Conservation (phyloP, 2,888 invertebrate genomes). For the Acanthopleura granulata region DNA sequence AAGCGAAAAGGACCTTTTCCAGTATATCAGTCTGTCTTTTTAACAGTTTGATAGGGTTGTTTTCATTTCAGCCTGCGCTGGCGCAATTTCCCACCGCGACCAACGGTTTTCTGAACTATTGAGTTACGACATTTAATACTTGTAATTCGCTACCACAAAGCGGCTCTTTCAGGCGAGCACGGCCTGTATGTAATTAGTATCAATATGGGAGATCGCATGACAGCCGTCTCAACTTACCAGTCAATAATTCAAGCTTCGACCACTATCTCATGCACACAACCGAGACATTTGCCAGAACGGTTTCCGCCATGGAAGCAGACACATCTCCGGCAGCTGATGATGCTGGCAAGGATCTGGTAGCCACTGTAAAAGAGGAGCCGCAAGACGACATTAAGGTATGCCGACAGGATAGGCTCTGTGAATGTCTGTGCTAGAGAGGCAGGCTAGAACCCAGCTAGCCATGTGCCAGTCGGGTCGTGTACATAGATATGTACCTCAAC, state of each 20-base stretch:
- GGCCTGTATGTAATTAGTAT: constrained; percentile 40
- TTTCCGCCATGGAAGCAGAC: constrained; percentile 17
- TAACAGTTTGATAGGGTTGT: constrained; percentile 10
- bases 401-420: background rate
- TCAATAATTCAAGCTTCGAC: constrained; percentile 36
- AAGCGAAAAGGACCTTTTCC: constrained; percentile 8
- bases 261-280: constrained; percentile 31
- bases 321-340: background rate
- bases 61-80: constrained; percentile 13
- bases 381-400: constrained; percentile 30
- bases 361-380: constrained; percentile 25
- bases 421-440: background rate
- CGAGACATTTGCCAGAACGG: background rate
- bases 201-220: constrained; percentile 37
- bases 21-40: constrained; percentile 8
- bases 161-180: constrained; percentile 28
- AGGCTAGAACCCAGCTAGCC: no score
- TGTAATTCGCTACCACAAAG: constrained; percentile 30
- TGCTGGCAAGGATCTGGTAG: constrained; percentile 20
- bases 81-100: constrained; percentile 18
- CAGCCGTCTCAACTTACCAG: constrained; percentile 38
- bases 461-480: no score
- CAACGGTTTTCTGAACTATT: constrained; percentile 17
- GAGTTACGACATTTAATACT: constrained; percentile 24
- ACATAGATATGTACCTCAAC: no score